Conservation (phyloP, 23 tunicate genomes). For the Ascidia mentula region DNA sequence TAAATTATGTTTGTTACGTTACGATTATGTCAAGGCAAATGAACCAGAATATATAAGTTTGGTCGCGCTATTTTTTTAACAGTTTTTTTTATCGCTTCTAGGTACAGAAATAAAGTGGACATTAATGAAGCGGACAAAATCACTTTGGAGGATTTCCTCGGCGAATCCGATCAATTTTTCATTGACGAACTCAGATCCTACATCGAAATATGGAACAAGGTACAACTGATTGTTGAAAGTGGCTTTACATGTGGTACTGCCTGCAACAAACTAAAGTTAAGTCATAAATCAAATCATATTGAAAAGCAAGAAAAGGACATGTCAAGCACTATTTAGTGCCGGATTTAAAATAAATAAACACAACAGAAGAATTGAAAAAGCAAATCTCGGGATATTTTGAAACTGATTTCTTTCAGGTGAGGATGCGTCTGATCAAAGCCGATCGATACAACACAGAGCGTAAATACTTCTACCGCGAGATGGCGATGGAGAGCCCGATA, state of each 20-base stretch:
- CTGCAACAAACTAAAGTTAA: too few species aligned
- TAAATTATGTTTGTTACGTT: neutral
- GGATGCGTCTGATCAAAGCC: neutral
- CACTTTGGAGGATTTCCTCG: constrained; percentile 40
- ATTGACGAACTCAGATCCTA: constrained; percentile 34
- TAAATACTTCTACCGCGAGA: constrained; percentile 17
- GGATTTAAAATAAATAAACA: too few species aligned
- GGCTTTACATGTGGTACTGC: too few species aligned
- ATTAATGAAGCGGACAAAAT: constrained; percentile 48
- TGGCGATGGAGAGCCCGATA: constrained; percentile 51
- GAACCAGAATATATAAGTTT: too few species aligned
- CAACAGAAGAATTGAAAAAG: too few species aligned
- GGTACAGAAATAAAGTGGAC: constrained; percentile 63
- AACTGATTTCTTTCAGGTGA: neutral
- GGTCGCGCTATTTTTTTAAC: too few species aligned
- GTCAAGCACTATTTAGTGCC: too few species aligned
- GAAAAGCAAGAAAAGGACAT: too few species aligned
- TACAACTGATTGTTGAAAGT: neutral
- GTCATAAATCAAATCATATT: too few species aligned
- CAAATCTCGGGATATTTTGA: too few species aligned
- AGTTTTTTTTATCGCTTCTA: too few species aligned
- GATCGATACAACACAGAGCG: constrained; percentile 9
- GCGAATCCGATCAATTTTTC: constrained; percentile 35
- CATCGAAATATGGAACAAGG: constrained; percentile 77
- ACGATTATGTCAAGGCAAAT: neutral